Percentiles rank a stretch among this genome's conserved stretches.
Evolutionary conservation across 1,140 invertebrate species (phyloP).

Genomic region (Atta texana): DNA sequence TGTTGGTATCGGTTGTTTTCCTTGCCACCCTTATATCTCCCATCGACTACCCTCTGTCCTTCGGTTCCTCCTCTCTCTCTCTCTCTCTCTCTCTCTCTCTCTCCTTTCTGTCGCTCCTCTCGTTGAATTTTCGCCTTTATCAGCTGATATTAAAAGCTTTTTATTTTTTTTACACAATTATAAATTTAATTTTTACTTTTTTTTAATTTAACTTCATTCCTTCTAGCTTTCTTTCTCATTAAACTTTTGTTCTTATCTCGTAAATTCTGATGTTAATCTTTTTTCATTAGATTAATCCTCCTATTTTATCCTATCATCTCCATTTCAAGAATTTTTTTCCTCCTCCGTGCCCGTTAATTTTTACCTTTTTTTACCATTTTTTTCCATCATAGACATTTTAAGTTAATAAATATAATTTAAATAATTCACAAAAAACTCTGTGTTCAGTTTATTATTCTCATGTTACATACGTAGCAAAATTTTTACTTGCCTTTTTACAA

Average conservation of each 20-base stretch:
- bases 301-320: not conserved
- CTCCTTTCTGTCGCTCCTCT: not conserved
- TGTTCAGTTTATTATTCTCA: not conserved
- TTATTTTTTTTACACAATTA: not conserved
- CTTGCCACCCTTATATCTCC: conserved; percentile 42
- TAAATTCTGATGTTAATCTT: conserved; percentile 27
- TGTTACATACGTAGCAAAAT: not conserved
- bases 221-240: not conserved
- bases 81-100: too few species aligned
- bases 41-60: conserved; percentile 20
- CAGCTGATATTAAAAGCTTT: conserved; percentile 29
- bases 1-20: conserved; percentile 45
- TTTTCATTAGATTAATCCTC: not conserved
- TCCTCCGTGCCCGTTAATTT: not conserved
- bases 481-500: not conserved
- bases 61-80: not conserved
- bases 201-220: not conserved
- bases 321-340: not conserved
- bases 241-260: conserved; percentile 1
- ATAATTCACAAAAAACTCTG: not conserved
- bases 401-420: conserved; percentile 10
- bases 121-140: conserved; percentile 36
- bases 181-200: conserved; percentile 28
- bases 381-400: not conserved
- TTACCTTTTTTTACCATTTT: conserved; percentile 12